These are phyloP conservation scores for Anguilla pacifica DNA, from an alignment of 2,797 vertebrate species.

Conservation along the genomic window DNA sequence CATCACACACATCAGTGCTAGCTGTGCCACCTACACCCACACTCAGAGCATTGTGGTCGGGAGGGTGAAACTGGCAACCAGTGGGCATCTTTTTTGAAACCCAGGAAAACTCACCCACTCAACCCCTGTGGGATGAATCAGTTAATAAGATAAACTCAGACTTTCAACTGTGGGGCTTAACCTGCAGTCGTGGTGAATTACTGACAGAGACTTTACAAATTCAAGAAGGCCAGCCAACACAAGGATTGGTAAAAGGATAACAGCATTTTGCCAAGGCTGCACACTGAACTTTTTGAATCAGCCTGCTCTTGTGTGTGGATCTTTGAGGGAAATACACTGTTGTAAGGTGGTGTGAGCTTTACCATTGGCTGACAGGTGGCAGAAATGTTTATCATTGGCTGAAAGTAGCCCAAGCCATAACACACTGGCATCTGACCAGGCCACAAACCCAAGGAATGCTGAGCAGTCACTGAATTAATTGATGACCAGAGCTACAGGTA, in stretches of 20 bases:
- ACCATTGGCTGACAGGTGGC: constrained; percentile 53
- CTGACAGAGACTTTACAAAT: too few relatives aligned
- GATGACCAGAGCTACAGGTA: neutral
- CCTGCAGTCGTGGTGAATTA: too few relatives aligned
- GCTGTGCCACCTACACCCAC: too few relatives aligned
- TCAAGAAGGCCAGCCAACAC: too few relatives aligned
- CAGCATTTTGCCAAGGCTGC: neutral
- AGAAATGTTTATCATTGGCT: constrained; percentile 60
- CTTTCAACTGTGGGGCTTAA: too few relatives aligned
- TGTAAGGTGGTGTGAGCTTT: constrained; percentile 66
- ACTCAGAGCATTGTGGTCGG: too few relatives aligned
- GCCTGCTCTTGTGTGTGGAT: neutral
- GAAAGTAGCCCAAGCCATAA: constrained; percentile 51
- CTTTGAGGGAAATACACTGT: constrained; percentile 57
- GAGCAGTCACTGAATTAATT: constrained; percentile 37
- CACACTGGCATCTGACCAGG: constrained; percentile 42
- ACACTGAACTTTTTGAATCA: neutral
- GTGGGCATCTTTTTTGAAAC: too few relatives aligned
- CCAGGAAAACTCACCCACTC: too few relatives aligned
- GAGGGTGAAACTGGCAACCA: too few relatives aligned
- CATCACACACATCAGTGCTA: too few relatives aligned
- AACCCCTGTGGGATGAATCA: too few relatives aligned
- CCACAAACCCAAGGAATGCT: constrained; percentile 28
- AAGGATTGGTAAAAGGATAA: neutral
- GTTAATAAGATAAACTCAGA: too few relatives aligned